Base-by-base conservation (phyloP, 2,113 vertebrate genomes). In the Petrocephalus zakoni region DNA sequence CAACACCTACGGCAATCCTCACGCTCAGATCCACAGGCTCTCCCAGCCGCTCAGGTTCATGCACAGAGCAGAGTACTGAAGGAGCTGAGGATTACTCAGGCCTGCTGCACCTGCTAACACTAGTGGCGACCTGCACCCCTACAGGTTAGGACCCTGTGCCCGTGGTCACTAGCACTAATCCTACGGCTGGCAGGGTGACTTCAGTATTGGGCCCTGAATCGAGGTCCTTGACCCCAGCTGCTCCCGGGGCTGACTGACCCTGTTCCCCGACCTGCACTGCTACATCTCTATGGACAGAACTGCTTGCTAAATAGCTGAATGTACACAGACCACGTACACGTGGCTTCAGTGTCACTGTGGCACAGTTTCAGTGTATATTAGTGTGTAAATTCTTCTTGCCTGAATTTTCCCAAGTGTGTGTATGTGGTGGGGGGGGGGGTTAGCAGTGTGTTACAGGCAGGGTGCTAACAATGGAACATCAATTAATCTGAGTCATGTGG, bases 401-500 rank as follows among this genome's bases (percentile, higher is more conserved):
- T 7, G 34, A 42, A 29, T 19, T 42, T 17, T 19, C 17, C 25
- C 61, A 2, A 29, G 61, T 75, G 68, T 19, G 34, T 78, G 72
- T 42, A 42, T 78, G 72, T 6, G 37, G 13, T 29, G 53, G 53
- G 0, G 29, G 29, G 29, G 68, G 68, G 72, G 72, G 34, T 19
- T 78, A 42, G 34, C 29, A 78, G 72, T 7, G 5, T 42, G 72
- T 42, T 17, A 78, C 72, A 19, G 34, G 15, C 15, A 0, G 15
- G 55, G 88, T 49, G 22, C 49, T 88, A 88, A 88, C 87, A 88
- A 88, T 84, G 52, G 87, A 84, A 88, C 34, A 58, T 58, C 87
- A 88, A 88, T 83, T 82, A 88, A 34, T 19, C 22, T 2, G 19
- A 34, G 78, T 78, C 87, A 84, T 61, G 87, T 83, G 53, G 75